phyloP scores from a whole-genome alignment of 1,140 invertebrate species.

The Sminthurides bifidus region DNA sequence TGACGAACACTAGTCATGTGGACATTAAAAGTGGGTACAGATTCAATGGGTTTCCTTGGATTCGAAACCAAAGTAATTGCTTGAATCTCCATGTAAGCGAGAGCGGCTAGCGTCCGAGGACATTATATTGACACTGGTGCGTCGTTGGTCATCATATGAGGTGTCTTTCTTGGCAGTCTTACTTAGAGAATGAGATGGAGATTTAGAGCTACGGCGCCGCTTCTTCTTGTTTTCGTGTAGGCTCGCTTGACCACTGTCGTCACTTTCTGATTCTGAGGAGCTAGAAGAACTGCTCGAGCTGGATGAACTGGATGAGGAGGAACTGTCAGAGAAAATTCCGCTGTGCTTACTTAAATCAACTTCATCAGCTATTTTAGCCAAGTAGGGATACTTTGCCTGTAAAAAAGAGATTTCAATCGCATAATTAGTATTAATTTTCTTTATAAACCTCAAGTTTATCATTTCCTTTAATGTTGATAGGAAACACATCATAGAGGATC shows the following conservation, averaged over 20 bases:
- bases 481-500: not conserved
- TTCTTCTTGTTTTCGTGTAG: slow-evolving; percentile 78
- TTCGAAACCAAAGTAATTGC: no score
- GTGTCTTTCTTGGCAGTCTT: no score
- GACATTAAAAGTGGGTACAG: no score
- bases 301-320: slow-evolving; percentile 43
- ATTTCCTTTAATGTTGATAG: no score
- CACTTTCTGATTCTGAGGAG: slow-evolving; percentile 57
- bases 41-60: no score
- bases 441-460: not conserved
- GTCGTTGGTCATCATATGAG: no score
- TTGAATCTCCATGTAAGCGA: no score
- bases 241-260: slow-evolving; percentile 63
- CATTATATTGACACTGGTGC: no score
- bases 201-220: slow-evolving; percentile 33
- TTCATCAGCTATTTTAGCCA: slow-evolving; percentile 68
- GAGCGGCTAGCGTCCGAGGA: no score
- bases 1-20: no score
- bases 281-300: slow-evolving; percentile 48
- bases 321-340: slow-evolving; percentile 83
- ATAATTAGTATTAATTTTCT: slow-evolving; percentile 6
- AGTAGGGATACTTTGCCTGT: slow-evolving; percentile 57
- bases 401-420: slow-evolving; percentile 6
- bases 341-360: slow-evolving; percentile 77
- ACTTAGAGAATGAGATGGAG: no score